Base-by-base conservation (phyloP, 2,888 invertebrate species). In the Heliconius sara region DNA sequence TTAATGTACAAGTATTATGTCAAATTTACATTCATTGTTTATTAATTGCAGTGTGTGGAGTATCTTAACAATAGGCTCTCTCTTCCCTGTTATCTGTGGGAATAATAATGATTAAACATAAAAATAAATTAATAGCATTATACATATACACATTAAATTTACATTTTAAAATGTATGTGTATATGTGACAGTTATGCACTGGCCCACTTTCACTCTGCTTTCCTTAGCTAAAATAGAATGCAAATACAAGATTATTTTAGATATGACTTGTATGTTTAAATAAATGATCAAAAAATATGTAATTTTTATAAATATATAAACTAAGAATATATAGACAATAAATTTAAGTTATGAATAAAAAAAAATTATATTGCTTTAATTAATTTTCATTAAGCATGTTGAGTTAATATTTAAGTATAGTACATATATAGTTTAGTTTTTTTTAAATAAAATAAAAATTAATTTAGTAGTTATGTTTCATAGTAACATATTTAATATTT, bases 221-320 rank as follows among this genome's bases (percentile, higher is more conserved):
- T 84, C 83, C 81, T 81, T 65, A 73, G 67, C 83, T 82, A 83
- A 84, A 76, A 79, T 78, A 76, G 66, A 74, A 83, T 82, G 83
- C 72, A 78, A 81, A 82, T 83, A 75, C 66, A 57, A 43, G 22
- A 76, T 78, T 52, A 76, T 67, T 43, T 57, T 76, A 3, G 30
- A 67, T 34, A 27, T 72, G 25, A 39, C 63, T 43, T 60, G 71
- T 57, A 73, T 52, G 13, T 67, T 43, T 76, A 7, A 34, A 52
- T 34, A 70, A 43, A 39, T 52, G 2, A 52, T 52, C 19, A 39
- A 68, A 68, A 39, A 68, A 39, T 2, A 68, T 67, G 10, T n/a
- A 30, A 30, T 13, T 27, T 13, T 66, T 27, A 71, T 71, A 2
- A 71, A 52, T 71, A 27, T 19, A 30, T 27, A 13, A 27, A 71